Evolutionary conservation across 2,113 vertebrate species (phyloP).

Genomic region (Laterallus jamaicensis): DNA sequence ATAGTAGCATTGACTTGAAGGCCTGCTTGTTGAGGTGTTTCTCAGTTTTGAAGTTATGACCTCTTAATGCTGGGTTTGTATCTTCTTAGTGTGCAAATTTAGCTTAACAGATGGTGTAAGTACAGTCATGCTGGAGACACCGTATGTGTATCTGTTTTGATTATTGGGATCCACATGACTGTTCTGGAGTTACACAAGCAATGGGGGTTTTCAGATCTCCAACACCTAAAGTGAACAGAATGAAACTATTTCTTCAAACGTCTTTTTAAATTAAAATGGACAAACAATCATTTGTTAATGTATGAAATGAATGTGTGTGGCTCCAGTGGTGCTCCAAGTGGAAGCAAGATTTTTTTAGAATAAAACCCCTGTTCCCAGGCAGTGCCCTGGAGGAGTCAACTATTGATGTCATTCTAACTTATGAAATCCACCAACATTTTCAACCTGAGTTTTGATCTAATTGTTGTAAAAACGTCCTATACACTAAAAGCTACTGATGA

Average conservation of each 20-base stretch:
- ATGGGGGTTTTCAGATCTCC: constrained; percentile 5
- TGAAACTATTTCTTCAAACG: not conserved
- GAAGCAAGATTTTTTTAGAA: constrained; percentile 44
- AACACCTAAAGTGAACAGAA: not conserved
- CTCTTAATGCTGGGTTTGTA: not conserved
- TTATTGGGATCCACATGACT: constrained; percentile 15
- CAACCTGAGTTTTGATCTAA: constrained; percentile 69
- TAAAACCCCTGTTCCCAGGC: constrained; percentile 35
- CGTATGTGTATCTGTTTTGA: constrained; percentile 23
- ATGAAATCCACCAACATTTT: constrained; percentile 66
- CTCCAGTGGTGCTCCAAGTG: constrained; percentile 42
- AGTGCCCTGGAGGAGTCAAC: constrained; percentile 58
- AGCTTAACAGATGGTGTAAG: not conserved
- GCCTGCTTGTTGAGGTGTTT: not conserved
- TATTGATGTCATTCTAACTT: constrained; percentile 64
- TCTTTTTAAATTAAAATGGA: constrained; percentile 43
- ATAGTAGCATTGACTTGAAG: not conserved
- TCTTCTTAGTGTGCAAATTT: constrained; percentile 13
- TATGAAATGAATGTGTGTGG: not conserved
- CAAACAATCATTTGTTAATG: constrained; percentile 55
- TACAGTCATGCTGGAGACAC: not conserved
- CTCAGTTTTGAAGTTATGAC: constrained; percentile 10
- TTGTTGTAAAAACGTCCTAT: constrained; percentile 69
- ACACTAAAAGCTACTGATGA: constrained; percentile 66
- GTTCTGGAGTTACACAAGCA: constrained; percentile 13